phyloP scores from a whole-genome alignment of 2,797 vertebrate species.

The Limosa lapponica region DNA sequence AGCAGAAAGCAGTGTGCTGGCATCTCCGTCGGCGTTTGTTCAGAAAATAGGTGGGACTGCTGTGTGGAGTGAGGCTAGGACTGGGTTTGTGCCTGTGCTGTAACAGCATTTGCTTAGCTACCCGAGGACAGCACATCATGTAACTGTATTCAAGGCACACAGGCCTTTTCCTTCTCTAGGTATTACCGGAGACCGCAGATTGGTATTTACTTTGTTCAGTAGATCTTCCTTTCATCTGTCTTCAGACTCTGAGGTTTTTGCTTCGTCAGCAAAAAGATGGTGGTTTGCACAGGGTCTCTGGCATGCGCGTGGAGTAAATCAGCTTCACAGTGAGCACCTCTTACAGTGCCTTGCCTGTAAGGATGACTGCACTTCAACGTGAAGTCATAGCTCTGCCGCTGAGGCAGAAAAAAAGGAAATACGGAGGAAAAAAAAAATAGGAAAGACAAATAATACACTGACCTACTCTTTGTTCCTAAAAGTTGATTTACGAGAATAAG shows the following conservation, averaged over 20 bases:
- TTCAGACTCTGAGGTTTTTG: neutral
- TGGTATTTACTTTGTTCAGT: neutral
- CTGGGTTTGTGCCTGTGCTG: neutral
- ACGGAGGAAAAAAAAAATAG: neutral
- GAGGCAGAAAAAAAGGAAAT: neutral
- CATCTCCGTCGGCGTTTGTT: neutral
- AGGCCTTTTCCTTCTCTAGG: neutral
- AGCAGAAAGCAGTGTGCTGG: neutral
- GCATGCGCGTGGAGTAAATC: neutral
- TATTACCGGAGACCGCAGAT: neutral
- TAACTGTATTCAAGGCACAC: neutral
- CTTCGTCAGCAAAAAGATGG: neutral
- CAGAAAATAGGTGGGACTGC: neutral
- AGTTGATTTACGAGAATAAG: neutral
- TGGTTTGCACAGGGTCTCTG: neutral
- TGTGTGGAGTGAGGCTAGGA: neutral
- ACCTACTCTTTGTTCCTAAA: neutral
- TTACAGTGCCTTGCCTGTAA: neutral
- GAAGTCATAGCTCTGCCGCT: neutral
- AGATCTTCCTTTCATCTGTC: conserved; percentile 1
- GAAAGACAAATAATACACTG: neutral
- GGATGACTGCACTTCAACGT: neutral
- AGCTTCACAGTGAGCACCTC: neutral
- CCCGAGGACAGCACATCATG: neutral
- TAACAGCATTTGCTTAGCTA: neutral